These are phyloP conservation scores for Papilio glaucus DNA, from an alignment of 1,140 invertebrate genomes.

Conservation along the genomic window DNA sequence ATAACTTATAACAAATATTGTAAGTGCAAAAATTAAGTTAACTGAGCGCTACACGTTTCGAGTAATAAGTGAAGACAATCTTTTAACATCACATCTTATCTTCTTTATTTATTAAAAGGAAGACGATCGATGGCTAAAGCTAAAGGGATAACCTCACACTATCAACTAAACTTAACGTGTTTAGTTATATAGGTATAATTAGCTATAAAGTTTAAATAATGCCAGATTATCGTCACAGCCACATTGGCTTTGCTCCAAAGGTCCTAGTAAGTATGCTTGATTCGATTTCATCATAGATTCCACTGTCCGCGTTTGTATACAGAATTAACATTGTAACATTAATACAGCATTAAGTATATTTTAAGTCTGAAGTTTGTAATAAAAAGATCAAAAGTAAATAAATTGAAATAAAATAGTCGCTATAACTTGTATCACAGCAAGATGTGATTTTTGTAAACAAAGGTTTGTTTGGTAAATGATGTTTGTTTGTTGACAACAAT, in stretches of 20 bases:
- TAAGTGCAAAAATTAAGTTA: too few species aligned
- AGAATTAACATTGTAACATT: neutral
- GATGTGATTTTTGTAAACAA: too few species aligned
- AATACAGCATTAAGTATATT: neutral
- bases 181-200: neutral
- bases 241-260: slow-evolving; percentile 9
- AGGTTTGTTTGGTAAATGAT: too few species aligned
- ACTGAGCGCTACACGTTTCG: too few species aligned
- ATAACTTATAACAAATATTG: neutral
- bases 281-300: slow-evolving; percentile 24
- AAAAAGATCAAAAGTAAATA: neutral
- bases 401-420: neutral
- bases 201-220: slow-evolving; percentile 5
- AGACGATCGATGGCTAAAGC: too few species aligned
- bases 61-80: too few species aligned
- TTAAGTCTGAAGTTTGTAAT: neutral
- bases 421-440: neutral
- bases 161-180: neutral
- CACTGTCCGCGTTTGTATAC: neutral
- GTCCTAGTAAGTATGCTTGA: neutral
- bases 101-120: too few species aligned
- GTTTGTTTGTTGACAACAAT: too few species aligned
- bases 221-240: slow-evolving; percentile 1
- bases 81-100: too few species aligned
- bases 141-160: neutral